Evolutionary conservation across 1,140 invertebrate genomes (phyloP).

Genomic region (Laupala kohalensis): DNA sequence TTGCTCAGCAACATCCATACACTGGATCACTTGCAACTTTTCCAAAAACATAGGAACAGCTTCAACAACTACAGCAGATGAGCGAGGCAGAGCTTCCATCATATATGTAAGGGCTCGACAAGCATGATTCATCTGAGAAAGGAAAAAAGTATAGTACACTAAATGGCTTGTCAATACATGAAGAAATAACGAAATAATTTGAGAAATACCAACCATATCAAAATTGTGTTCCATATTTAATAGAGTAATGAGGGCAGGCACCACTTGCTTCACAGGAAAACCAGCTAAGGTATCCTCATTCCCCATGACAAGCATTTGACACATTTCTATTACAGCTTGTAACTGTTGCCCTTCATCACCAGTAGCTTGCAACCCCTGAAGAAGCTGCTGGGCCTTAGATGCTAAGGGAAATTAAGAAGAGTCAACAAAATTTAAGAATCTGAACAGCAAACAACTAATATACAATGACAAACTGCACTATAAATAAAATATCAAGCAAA

Average conservation of each 20-base stretch:
- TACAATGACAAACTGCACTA: neutral
- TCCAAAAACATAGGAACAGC: conserved; percentile 91
- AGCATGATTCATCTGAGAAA: conserved; percentile 86
- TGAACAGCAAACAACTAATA: neutral
- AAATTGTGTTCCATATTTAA: conserved; percentile 94
- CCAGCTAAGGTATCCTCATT: conserved; percentile 97
- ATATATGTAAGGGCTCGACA: conserved; percentile 97
- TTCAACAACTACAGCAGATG: conserved; percentile 90
- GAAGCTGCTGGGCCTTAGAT: conserved; percentile 84
- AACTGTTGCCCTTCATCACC: conserved; percentile 94
- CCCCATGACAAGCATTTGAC: conserved; percentile 96
- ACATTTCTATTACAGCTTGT: conserved; percentile 97
- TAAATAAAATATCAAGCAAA: no score
- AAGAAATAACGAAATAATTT: no score
- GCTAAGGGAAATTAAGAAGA: conserved; percentile 38
- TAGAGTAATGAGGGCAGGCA: conserved; percentile 80
- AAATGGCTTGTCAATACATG: no score
- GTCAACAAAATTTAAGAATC: no score
- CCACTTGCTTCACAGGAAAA: conserved; percentile 95
- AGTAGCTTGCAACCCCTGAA: conserved; percentile 83
- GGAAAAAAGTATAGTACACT: conserved; percentile 18
- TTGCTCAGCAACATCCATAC: conserved; percentile 98
- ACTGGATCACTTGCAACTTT: conserved; percentile 94
- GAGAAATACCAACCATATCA: conserved; percentile 61
- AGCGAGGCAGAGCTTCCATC: conserved; percentile 95